Evolutionary conservation across 1,140 invertebrate genomes (phyloP).

Genomic region (Diorhabda elongata): DNA sequence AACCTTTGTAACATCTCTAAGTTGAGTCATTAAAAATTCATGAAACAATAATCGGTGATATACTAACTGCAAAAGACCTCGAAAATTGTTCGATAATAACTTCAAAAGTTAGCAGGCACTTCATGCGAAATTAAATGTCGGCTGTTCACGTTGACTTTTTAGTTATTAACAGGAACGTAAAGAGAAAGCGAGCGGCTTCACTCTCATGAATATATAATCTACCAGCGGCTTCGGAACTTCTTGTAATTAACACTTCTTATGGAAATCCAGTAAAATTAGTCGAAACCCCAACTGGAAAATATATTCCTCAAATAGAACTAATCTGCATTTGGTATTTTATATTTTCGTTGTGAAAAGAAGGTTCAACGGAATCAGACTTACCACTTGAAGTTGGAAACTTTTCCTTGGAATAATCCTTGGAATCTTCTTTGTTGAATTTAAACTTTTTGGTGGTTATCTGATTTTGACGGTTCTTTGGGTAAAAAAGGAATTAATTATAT

Average conservation of each 20-base stretch:
- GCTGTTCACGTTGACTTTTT: slow-evolving; percentile 16
- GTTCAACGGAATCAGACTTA: slow-evolving; percentile 29
- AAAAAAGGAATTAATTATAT: too few species aligned
- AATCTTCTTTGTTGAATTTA: slow-evolving; percentile 1
- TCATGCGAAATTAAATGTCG: slow-evolving; percentile 15
- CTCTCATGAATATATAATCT: slow-evolving; percentile 20
- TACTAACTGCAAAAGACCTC: neutral
- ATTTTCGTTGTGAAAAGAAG: slow-evolving; percentile 29
- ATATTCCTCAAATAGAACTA: slow-evolving; percentile 34
- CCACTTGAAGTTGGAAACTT: slow-evolving; percentile 1
- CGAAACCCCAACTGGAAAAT: slow-evolving; percentile 31
- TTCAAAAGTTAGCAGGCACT: slow-evolving; percentile 11
- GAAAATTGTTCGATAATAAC: slow-evolving; percentile 5
- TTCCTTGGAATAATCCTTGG: neutral
- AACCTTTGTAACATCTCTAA: too few species aligned
- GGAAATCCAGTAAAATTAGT: slow-evolving; percentile 41
- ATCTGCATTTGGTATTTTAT: slow-evolving; percentile 37
- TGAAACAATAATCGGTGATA: neutral
- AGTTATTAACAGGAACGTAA: slow-evolving; percentile 16
- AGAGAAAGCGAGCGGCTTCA: slow-evolving; percentile 4
- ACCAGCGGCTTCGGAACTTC: slow-evolving; percentile 10
- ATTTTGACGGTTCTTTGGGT: neutral
- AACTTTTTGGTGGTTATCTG: neutral
- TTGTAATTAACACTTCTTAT: slow-evolving; percentile 42
- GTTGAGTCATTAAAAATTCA: too few species aligned